Evolutionary conservation across 1,140 invertebrate genomes (phyloP), one percentile per base, ranked within the genome.

Genomic region (Pseudomyrmex dendroicus): DNA sequence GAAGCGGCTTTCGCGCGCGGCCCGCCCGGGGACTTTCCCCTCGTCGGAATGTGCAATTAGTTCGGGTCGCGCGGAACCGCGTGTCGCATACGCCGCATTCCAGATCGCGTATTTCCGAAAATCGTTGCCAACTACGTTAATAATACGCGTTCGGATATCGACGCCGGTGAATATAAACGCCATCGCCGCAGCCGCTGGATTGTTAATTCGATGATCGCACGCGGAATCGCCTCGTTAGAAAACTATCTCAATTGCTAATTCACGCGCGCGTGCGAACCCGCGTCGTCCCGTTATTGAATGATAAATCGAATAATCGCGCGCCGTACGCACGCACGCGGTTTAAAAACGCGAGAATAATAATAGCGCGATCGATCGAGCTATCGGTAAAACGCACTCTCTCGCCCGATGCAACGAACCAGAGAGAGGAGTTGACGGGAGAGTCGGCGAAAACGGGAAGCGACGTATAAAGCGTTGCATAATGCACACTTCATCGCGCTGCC

Each of bases 381-480:
- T 70, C 76, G 44, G 70, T 70, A 59, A 72, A 72, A 80, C 20
- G 44, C 64, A 25, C 64, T 80, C 64, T 80, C 57, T 20, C 44
- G 68, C 54, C 54, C 54, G 66, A 61, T 17, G 64, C 46, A n/a
- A 7, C 46, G 17, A 8, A 52, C 8, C 46, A 25, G 15, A 44
- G 17, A 15, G 52, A 20, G 46, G 48, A 52, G 15, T n/a, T 54
- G 15, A 50, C 17, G 44, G 35, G 61, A n/a, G 48, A 48, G 35
- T 44, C 10, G 10, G 44, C 44, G 35, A 46, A 66, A 72, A 66
- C 22, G 76, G 66, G 76, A 50, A 4, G 61, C 66, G 66, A 72
- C 72, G 76, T 44, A 72, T 80, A 80, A 80, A 80, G 66, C 54
- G 54, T 80, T 80, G 66, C 66, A 80, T 80, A 80, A 80, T 80